A percentile compares a stretch with the other conserved stretches of the same genome.
These are phyloP conservation scores for Phengaris arion DNA, from an alignment of 2,888 invertebrate species.

Conservation along the genomic window DNA sequence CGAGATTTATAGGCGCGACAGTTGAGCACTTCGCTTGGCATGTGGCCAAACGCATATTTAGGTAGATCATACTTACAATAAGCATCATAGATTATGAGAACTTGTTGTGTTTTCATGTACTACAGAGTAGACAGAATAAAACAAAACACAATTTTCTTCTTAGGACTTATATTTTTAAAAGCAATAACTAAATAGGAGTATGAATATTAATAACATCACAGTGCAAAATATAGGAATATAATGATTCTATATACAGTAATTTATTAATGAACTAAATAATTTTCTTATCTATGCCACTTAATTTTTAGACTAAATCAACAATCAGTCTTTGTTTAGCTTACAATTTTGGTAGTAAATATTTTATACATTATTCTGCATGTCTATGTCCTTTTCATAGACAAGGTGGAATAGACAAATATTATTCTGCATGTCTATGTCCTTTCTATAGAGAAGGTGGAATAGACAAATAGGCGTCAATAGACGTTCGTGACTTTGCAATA, in stretches of 20 bases:
- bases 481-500: no score
- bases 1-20: neutral
- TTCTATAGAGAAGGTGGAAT: no score
- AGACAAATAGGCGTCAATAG: no score
- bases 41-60: neutral
- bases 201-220: neutral
- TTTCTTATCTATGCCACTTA: neutral
- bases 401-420: no score
- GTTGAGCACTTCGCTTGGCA: neutral
- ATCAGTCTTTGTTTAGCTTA: neutral
- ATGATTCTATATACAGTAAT: constrained; percentile 3
- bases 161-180: neutral
- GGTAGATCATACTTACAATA: neutral
- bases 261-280: neutral
- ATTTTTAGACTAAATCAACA: constrained; percentile 2
- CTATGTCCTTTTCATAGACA: no score
- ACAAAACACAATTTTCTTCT: neutral
- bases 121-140: no score
- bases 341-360: neutral
- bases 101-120: no score
- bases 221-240: constrained; percentile 20
- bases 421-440: no score
- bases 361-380: neutral
- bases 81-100: neutral
- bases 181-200: neutral